A percentile compares a stretch with the other conserved stretches of the same genome.
Evolutionary conservation across 92 coral and sea anemone genomes (phyloP).

Genomic region (Metridium senile): DNA sequence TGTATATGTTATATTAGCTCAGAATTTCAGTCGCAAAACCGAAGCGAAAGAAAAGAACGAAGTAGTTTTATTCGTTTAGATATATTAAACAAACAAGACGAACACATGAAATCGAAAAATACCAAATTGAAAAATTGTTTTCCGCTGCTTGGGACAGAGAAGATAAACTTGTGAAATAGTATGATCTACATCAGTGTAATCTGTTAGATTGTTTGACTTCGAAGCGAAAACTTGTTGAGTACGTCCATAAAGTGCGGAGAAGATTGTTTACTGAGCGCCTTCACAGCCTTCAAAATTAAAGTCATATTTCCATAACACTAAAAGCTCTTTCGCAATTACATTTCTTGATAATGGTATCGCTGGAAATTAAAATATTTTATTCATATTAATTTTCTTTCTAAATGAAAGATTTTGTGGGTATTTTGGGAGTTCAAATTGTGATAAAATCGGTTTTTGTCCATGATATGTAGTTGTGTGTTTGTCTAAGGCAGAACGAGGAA

Average conservation of each 20-base stretch:
- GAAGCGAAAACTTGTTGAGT: not conserved
- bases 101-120: not conserved
- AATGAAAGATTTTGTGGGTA: not conserved
- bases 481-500: not conserved
- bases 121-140: not conserved
- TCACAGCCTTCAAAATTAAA: slow-evolving; percentile 2
- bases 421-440: not conserved
- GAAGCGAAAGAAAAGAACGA: not conserved
- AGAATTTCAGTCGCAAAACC: not conserved
- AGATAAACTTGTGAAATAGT: not conserved
- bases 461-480: slow-evolving; percentile 1
- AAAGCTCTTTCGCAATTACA: not conserved
- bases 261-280: slow-evolving; percentile 15
- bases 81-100: slow-evolving; percentile 15
- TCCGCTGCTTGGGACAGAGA: slow-evolving; percentile 12
- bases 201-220: slow-evolving; percentile 13
- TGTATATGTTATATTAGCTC: not conserved
- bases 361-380: not conserved
- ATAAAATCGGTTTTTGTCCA: not conserved
- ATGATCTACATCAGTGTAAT: slow-evolving; percentile 5
- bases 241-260: not conserved
- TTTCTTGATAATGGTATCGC: not conserved
- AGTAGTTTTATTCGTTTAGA: not conserved
- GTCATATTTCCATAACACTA: not conserved
- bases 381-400: not conserved